Percentiles rank a stretch among this genome's conserved stretches.
Evolutionary conservation across 35 echinoderm and acorn worm genomes (phyloP).

Genomic region (Hemicentrotus pulcherrimus): DNA sequence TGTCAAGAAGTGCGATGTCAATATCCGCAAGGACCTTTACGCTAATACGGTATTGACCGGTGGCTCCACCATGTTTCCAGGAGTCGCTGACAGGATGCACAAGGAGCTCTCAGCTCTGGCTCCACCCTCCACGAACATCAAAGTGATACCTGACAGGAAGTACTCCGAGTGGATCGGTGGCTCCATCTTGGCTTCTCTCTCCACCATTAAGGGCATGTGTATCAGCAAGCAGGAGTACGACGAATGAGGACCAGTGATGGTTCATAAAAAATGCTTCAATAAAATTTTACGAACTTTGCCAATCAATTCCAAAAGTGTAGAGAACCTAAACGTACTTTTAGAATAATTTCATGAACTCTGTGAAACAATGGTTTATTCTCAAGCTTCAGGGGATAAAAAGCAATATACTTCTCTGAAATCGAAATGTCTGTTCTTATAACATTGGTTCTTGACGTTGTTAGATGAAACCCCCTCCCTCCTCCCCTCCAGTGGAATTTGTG

Average conservation of each 20-base stretch:
- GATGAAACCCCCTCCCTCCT: too few species aligned
- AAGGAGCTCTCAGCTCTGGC: constrained; percentile 74
- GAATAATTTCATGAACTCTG: too few species aligned
- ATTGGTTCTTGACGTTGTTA: too few species aligned
- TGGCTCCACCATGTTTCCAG: constrained; percentile 89
- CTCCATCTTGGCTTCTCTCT: constrained; percentile 86
- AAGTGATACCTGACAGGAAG: constrained; percentile 90
- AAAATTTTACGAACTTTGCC: too few species aligned
- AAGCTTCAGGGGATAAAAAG: too few species aligned
- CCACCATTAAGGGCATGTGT: constrained; percentile 95
- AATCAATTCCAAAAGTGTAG: too few species aligned
- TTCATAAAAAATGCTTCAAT: constrained; percentile 89
- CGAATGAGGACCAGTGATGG: constrained; percentile 82
- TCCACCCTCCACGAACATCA: constrained; percentile 88
- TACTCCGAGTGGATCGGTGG: constrained; percentile 97
- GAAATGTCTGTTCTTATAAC: too few species aligned
- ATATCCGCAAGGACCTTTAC: constrained; percentile 81
- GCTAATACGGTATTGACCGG: constrained; percentile 86
- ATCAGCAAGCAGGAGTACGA: constrained; percentile 98
- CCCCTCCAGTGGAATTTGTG: too few species aligned
- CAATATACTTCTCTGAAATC: too few species aligned
- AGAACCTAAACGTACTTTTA: too few species aligned
- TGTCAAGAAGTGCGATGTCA: constrained; percentile 84
- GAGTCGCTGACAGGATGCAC: constrained; percentile 92
- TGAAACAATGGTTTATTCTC: too few species aligned